Conservation (phyloP, 2,888 invertebrate species). For the Stenodera caucasica region DNA sequence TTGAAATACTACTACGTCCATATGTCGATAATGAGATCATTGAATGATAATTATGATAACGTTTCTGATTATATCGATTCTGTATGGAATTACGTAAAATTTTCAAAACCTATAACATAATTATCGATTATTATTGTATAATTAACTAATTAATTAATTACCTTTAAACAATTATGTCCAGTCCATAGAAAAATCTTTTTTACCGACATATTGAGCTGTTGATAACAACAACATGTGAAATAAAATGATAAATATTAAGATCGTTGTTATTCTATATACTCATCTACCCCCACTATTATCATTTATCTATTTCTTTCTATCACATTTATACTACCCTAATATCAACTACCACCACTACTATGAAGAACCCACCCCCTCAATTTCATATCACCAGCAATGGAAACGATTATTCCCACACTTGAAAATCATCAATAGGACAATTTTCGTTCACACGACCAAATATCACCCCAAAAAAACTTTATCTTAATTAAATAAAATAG, state of each 20-base stretch:
- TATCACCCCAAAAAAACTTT: no score
- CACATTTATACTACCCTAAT: slow-evolving; percentile 32
- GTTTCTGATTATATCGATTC: slow-evolving; percentile 34
- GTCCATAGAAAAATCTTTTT: slow-evolving; percentile 42
- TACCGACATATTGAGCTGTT: slow-evolving; percentile 38
- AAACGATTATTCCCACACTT: slow-evolving; percentile 43
- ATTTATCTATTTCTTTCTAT: slow-evolving; percentile 28
- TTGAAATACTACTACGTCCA: slow-evolving; percentile 45
- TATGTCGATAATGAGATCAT: slow-evolving; percentile 40
- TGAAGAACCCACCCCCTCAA: slow-evolving; percentile 30
- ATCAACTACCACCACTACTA: slow-evolving; percentile 32
- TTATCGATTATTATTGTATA: slow-evolving; percentile 11
- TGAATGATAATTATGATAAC: slow-evolving; percentile 38
- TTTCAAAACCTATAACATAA: slow-evolving; percentile 43
- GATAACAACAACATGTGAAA: slow-evolving; percentile 21
- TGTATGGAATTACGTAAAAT: slow-evolving; percentile 41
- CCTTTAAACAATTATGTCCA: slow-evolving; percentile 46
- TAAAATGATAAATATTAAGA: slow-evolving; percentile 28
- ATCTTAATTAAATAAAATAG: no score
- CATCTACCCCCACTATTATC: slow-evolving; percentile 28
- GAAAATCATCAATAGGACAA: slow-evolving; percentile 29
- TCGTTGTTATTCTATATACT: slow-evolving; percentile 23
- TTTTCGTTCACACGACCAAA: slow-evolving; percentile 31
- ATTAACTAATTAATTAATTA: slow-evolving; percentile 31
- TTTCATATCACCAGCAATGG: slow-evolving; percentile 45